Conservation (phyloP, 2,888 invertebrate genomes). For the Cremastinae sp. region DNA sequence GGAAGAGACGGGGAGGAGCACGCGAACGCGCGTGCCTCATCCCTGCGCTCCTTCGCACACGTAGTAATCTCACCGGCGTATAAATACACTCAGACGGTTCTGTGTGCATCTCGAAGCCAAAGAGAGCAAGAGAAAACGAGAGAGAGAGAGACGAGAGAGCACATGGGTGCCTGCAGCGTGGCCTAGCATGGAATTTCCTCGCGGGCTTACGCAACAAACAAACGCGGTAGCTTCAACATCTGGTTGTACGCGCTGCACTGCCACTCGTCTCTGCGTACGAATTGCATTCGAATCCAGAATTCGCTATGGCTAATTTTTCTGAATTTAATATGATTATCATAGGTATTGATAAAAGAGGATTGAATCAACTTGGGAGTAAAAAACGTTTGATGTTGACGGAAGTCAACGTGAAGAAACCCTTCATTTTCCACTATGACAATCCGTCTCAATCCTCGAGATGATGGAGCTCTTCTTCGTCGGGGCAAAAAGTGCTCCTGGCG, state of each 20-base stretch:
- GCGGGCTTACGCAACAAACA: slow-evolving; percentile 63
- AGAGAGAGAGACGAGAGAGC: slow-evolving; percentile 11
- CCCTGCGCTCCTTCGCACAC: too few species aligned
- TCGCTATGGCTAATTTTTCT: slow-evolving; percentile 3
- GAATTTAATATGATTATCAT: background rate
- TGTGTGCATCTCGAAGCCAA: slow-evolving; percentile 7
- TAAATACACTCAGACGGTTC: too few species aligned
- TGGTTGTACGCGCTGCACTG: slow-evolving; percentile 54
- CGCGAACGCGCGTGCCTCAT: slow-evolving; percentile 65
- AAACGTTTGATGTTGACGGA: slow-evolving; percentile 54
- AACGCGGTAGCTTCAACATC: slow-evolving; percentile 54
- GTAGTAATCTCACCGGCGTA: slow-evolving; percentile 46
- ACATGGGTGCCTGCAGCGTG: slow-evolving; percentile 57
- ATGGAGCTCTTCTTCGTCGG: background rate
- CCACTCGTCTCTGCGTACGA: slow-evolving; percentile 30
- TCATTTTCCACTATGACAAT: slow-evolving; percentile 16
- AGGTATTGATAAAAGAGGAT: background rate
- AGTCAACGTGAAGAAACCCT: slow-evolving; percentile 15
- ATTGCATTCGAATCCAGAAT: slow-evolving; percentile 15
- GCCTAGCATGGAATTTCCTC: slow-evolving; percentile 66
- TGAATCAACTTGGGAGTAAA: background rate
- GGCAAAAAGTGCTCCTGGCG: too few species aligned
- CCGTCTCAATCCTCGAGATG: slow-evolving; percentile 8
- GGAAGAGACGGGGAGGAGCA: slow-evolving; percentile 53
- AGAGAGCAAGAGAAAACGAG: slow-evolving; percentile 41